Evolutionary conservation across 2,797 vertebrate genomes (phyloP), one percentile per base, ranked within the genome.

Genomic region (Cichlasoma orientale): DNA sequence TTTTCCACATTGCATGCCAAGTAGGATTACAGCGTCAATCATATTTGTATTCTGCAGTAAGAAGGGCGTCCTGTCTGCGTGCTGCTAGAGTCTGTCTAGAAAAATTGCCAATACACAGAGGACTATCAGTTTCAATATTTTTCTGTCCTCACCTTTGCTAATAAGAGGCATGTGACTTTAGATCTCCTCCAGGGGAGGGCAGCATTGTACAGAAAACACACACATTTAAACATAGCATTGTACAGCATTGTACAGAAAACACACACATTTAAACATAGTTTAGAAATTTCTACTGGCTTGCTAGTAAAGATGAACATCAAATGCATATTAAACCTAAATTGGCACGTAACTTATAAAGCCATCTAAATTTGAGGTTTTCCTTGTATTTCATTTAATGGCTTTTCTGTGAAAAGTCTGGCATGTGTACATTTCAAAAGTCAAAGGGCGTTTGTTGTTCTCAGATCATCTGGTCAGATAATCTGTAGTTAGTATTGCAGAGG

Each of bases 151-250:
- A 61, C 4, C 5, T 27, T 59, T 70, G 19, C 16, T 31, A 33
- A 27, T 7, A 56, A 72, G 2, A 44, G 19, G 2, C 38, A 19
- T 70, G 81, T 68, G 16, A 19, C 44, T 5, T n/a, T 50, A 50
- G 4, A 58, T 41, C 8, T 29, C 44, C 4, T 70, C 88, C 92
- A 92, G 12, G 12, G 7, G 93, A 75, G 83, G 90, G 90, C 86
- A 16, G 69, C 69, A 78, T 85, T 83, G 75, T 3, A 82, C 73
- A 80, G 69, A 13, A 7, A 23, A 54, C 31, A 36, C 10, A 31
- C 59, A 5, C 6, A 21, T 54, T 44, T 2, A 1, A 31, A 27
- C 27, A 13, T 47, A 56, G 4, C n/a, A n/a, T n/a, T n/a, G n/a
- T n/a, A n/a, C 86, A 16, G 68, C 69, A 78, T 85, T 82, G 75